phyloP scores from a whole-genome alignment of 2,797 vertebrate genomes.

The Lophius americanus region DNA sequence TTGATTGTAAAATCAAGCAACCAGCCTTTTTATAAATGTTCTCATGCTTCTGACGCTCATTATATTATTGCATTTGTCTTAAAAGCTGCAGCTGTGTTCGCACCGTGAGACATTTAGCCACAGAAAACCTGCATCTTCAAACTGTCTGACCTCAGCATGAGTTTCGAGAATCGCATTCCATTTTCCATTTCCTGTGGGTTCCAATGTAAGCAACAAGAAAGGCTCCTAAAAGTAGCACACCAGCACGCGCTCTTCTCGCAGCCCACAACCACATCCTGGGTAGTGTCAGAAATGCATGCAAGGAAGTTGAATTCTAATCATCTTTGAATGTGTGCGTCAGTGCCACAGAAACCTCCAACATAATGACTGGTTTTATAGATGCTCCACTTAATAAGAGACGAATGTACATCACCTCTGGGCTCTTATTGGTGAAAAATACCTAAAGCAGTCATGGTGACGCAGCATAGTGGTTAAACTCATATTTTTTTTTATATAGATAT shows the following conservation, averaged over 20 bases:
- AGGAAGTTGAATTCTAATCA: conserved; percentile 49
- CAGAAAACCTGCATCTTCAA: conserved; percentile 36
- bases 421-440: conserved; percentile 6
- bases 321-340: conserved; percentile 40
- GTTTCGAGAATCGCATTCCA: conserved; percentile 57
- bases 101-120: not conserved
- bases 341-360: conserved; percentile 28
- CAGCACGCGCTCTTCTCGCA: not conserved
- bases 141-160: conserved; percentile 56
- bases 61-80: not conserved
- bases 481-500: not conserved
- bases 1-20: conserved; percentile 10
- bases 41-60: not conserved
- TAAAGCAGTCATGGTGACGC: not conserved
- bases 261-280: conserved; percentile 79
- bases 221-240: conserved; percentile 66
- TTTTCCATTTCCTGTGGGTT: conserved; percentile 84
- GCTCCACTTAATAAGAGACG: conserved; percentile 35
- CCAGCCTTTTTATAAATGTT: conserved; percentile 10
- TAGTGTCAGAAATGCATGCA: conserved; percentile 50
- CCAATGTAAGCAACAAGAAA: conserved; percentile 53
- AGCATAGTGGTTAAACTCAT: not conserved
- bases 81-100: conserved; percentile 26
- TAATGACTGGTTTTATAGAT: conserved; percentile 39
- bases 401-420: conserved; percentile 23